These are phyloP conservation scores for Myrmecobius fasciatus DNA, from an alignment of 2,113 vertebrate species.

Conservation along the genomic window DNA sequence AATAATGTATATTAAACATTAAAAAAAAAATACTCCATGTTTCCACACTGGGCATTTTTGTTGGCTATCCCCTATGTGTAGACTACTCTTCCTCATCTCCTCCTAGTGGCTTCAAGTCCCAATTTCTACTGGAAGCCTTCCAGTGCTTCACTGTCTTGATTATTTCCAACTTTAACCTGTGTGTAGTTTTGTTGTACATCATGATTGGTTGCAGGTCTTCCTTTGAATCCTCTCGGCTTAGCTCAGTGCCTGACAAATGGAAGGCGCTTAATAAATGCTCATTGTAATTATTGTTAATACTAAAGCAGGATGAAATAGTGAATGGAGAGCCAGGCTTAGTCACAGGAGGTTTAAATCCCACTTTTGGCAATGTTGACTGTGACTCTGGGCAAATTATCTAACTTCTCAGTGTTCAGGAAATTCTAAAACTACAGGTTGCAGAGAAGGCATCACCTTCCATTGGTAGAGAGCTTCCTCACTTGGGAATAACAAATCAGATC, in stretches of 20 bases:
- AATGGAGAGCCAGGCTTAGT: not conserved
- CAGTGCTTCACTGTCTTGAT: rapidly evolving
- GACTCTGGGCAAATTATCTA: not conserved
- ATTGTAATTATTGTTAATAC: not conserved
- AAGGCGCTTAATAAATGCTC: not conserved
- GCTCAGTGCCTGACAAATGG: not conserved
- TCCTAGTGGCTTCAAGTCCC: not conserved
- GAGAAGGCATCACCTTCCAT: not conserved
- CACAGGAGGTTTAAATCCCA: not conserved
- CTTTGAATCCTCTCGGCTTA: not conserved
- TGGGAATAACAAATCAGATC: not conserved
- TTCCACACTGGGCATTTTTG: not conserved
- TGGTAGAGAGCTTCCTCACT: not conserved
- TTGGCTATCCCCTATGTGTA: not conserved
- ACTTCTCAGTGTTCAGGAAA: not conserved
- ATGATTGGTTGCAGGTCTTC: not conserved
- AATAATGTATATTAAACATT: no score
- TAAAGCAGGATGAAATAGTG: not conserved
- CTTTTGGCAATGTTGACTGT: not conserved
- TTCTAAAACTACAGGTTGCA: not conserved
- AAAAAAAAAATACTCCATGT: not conserved
- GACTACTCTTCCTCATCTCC: not conserved
- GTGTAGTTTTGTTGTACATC: not conserved
- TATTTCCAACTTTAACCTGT: not conserved
- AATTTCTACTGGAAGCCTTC: not conserved